Evolutionary conservation across 2,888 invertebrate genomes (phyloP).

Genomic region (Carabus problematicus): DNA sequence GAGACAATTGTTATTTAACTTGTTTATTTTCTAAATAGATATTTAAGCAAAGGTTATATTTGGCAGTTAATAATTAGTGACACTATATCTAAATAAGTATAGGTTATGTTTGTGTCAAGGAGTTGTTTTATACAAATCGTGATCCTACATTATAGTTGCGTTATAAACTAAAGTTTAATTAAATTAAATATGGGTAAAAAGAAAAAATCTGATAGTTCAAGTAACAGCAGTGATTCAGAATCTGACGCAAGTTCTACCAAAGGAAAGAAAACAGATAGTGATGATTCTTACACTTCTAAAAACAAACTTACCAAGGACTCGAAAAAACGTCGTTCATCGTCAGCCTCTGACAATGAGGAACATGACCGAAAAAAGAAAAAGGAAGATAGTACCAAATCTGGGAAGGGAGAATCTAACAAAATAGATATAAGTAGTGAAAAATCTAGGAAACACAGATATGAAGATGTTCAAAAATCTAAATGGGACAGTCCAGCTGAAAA

Average conservation of each 20-base stretch:
- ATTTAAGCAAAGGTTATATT: too few relatives aligned
- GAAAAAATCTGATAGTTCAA: constrained; percentile 22
- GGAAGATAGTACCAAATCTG: neutral
- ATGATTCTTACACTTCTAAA: neutral
- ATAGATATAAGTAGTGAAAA: constrained; percentile 13
- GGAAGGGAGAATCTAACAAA: constrained; percentile 6
- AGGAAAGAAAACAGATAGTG: constrained; percentile 11
- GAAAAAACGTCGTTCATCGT: constrained; percentile 10
- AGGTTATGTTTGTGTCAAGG: too few relatives aligned
- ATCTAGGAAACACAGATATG: constrained; percentile 38
- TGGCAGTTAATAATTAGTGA: too few relatives aligned
- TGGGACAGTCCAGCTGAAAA: constrained; percentile 49
- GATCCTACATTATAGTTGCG: neutral
- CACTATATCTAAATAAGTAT: too few relatives aligned
- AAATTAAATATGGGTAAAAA: neutral
- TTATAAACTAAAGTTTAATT: too few relatives aligned
- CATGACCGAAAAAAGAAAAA: neutral
- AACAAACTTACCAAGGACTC: constrained; percentile 8
- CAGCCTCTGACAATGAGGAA: constrained; percentile 5
- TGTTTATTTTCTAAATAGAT: too few relatives aligned
- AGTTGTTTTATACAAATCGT: too few relatives aligned
- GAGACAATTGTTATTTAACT: too few relatives aligned
- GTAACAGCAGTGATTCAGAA: constrained; percentile 26
- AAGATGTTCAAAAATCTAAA: constrained; percentile 46
- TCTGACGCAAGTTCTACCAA: constrained; percentile 24